phyloP scores from a whole-genome alignment of 2,888 invertebrate species.

The Acanthosepion lycidas region DNA sequence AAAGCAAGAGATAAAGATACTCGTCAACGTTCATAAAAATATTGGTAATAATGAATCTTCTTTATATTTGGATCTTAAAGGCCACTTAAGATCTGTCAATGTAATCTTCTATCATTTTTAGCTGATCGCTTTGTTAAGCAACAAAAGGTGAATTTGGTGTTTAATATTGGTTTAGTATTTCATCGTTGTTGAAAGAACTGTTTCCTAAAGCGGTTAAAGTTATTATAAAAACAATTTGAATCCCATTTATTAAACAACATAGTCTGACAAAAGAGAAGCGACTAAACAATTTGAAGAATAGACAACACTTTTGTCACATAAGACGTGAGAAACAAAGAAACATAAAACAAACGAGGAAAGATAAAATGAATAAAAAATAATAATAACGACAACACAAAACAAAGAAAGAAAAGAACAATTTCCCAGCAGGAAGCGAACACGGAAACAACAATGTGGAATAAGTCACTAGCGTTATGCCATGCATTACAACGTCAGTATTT shows the following conservation, averaged over 20 bases:
- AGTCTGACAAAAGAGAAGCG: neutral
- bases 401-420: neutral
- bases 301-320: neutral
- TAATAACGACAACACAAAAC: neutral
- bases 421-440: neutral
- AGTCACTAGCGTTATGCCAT: neutral
- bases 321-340: too few relatives aligned
- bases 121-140: too few relatives aligned
- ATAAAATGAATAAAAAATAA: neutral
- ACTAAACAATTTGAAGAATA: neutral
- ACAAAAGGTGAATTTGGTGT: too few relatives aligned
- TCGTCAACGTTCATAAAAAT: too few relatives aligned
- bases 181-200: neutral
- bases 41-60: too few relatives aligned
- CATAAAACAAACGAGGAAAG: neutral
- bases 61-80: too few relatives aligned
- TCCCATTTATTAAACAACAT: neutral
- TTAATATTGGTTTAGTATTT: too few relatives aligned
- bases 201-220: neutral
- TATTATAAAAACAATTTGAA: neutral
- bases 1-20: too few relatives aligned
- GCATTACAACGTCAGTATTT: conserved; percentile 2
- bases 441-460: neutral
- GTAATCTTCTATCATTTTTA: too few relatives aligned
- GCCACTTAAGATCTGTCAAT: too few relatives aligned